A percentile compares a stretch with the other conserved stretches of the same genome.
Conservation (phyloP, 2,113 vertebrate genomes). For the Forbesichthys agassizii region DNA sequence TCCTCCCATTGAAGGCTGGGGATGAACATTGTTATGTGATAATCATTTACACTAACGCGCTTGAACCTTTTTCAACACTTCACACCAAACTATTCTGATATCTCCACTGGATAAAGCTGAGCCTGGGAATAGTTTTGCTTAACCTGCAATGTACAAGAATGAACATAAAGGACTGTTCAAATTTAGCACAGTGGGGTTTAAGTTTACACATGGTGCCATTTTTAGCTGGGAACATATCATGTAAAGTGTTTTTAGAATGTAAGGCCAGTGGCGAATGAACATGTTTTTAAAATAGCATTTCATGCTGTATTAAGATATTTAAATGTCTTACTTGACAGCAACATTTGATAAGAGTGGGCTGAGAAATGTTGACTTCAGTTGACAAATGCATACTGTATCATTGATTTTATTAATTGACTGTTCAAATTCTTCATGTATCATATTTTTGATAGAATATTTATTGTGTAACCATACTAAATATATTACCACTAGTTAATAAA, state of each 20-base stretch:
- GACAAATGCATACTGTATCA: constrained; percentile 47
- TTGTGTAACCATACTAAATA: constrained; percentile 30
- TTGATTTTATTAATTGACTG: constrained; percentile 29
- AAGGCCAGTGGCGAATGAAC: neutral
- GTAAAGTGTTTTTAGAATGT: neutral
- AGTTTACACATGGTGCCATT: too few species aligned
- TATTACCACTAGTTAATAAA: constrained; percentile 43
- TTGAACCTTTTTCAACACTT: constrained; percentile 5
- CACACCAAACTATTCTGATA: neutral
- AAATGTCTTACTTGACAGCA: constrained; percentile 20
- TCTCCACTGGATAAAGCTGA: neutral
- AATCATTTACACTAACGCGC: constrained; percentile 31
- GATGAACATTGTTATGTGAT: constrained; percentile 19
- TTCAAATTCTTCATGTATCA: constrained; percentile 13
- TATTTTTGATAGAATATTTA: constrained; percentile 38
- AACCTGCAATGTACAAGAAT: neutral
- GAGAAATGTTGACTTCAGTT: constrained; percentile 14
- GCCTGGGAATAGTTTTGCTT: neutral
- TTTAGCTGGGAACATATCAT: neutral
- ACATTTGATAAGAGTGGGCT: neutral
- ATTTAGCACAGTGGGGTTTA: too few species aligned
- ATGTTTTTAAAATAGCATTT: too few species aligned
- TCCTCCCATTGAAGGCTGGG: constrained; percentile 19
- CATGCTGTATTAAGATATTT: constrained; percentile 36
- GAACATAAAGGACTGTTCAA: neutral